These are phyloP conservation scores for Muricea muricata DNA, from an alignment of 92 coral and sea anemone species.

Conservation along the genomic window DNA sequence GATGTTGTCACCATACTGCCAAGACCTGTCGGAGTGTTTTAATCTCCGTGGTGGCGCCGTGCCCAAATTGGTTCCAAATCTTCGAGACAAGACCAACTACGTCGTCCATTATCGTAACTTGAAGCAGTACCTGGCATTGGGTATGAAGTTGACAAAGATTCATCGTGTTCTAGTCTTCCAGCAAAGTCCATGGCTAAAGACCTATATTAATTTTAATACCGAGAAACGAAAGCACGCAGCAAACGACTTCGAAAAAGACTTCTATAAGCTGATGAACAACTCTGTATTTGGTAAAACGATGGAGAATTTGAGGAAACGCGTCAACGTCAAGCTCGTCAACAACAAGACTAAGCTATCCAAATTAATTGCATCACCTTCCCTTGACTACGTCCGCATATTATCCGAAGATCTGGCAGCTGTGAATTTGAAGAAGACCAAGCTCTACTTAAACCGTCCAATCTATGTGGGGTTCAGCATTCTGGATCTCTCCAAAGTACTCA, in stretches of 20 bases:
- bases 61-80: constrained; percentile 27
- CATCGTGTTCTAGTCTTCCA: constrained; percentile 38
- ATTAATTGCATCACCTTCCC: constrained; percentile 8
- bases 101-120: constrained; percentile 30
- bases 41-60: constrained; percentile 1
- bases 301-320: constrained; percentile 36
- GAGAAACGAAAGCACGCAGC: constrained; percentile 16
- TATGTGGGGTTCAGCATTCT: constrained; percentile 59
- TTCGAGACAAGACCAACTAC: constrained; percentile 20
- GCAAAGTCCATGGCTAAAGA: constrained; percentile 32
- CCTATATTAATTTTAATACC: constrained; percentile 29
- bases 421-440: constrained; percentile 52
- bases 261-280: constrained; percentile 48
- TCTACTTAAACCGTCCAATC: constrained; percentile 59
- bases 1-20: constrained; percentile 24
- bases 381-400: constrained; percentile 53
- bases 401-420: constrained; percentile 52
- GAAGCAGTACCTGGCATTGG: constrained; percentile 7
- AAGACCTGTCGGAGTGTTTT: neutral
- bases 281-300: constrained; percentile 43
- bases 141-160: constrained; percentile 23
- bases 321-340: constrained; percentile 26
- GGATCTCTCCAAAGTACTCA: constrained; percentile 43
- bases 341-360: neutral
- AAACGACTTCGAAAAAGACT: constrained; percentile 42